These are phyloP conservation scores for Hydropotes inermis DNA, from an alignment of 2,113 vertebrate genomes.

Conservation along the genomic window DNA sequence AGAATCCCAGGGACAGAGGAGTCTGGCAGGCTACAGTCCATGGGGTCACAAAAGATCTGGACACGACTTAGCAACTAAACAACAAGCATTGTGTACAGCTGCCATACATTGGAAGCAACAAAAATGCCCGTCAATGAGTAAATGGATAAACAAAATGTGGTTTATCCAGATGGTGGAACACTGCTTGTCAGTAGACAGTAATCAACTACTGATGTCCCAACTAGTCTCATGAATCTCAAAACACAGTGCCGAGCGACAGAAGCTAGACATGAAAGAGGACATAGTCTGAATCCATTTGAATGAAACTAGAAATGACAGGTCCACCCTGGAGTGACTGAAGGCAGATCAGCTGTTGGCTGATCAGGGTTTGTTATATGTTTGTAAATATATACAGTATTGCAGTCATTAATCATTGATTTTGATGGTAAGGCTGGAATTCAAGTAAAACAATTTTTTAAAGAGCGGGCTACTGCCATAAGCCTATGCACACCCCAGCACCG, in stretches of 20 bases:
- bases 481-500: rapidly evolving
- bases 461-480: rapidly evolving
- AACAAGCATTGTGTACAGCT: not conserved
- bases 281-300: not conserved
- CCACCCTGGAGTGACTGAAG: not conserved
- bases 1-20: not conserved
- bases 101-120: not conserved
- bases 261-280: not conserved
- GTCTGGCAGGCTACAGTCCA: not conserved
- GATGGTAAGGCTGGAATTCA: not conserved
- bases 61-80: not conserved
- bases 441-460: not conserved
- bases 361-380: not conserved
- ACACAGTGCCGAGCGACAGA: not conserved
- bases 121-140: not conserved
- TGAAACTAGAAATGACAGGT: not conserved
- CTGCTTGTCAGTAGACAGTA: not conserved
- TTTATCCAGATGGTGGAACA: not conserved
- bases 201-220: not conserved
- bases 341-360: not conserved
- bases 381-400: not conserved
- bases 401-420: not conserved
- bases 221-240: not conserved
- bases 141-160: not conserved
- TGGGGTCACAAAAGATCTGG: not conserved